Evolutionary conservation across 2,113 vertebrate species (phyloP).

Genomic region (Macrotis lagotis): DNA sequence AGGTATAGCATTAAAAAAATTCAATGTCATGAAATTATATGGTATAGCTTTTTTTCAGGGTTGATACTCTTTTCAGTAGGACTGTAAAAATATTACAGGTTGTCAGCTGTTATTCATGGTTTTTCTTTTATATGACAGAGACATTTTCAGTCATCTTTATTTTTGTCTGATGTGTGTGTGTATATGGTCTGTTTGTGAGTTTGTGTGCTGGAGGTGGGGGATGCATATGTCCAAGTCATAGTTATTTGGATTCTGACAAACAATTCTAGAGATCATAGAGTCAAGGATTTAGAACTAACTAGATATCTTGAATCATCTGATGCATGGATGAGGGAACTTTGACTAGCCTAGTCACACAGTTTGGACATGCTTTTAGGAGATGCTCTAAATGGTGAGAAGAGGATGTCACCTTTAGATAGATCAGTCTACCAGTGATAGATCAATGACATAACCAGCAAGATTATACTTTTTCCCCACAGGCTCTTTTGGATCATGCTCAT

Average conservation of each 20-base stretch:
- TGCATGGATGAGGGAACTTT: background rate
- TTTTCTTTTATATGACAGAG: background rate
- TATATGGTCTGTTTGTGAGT: background rate
- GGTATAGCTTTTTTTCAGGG: background rate
- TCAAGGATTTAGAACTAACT: background rate
- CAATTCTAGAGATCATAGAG: background rate
- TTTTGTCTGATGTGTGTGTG: rapidly evolving
- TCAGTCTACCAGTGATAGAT: background rate
- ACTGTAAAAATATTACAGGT: constrained; percentile 37
- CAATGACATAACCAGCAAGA: background rate
- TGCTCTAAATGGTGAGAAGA: background rate
- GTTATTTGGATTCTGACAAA: background rate
- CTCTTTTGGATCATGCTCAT: background rate
- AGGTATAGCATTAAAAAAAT: constrained; percentile 74
- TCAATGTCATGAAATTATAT: constrained; percentile 48
- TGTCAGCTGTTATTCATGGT: constrained; percentile 18
- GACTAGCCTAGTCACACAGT: background rate
- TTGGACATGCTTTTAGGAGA: background rate
- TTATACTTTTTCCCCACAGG: background rate
- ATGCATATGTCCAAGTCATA: background rate
- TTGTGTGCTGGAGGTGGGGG: too few species aligned
- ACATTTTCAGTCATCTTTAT: background rate
- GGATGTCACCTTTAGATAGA: background rate
- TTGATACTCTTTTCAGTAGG: background rate
- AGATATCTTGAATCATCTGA: background rate